Evolutionary conservation across 2,888 invertebrate genomes (phyloP), one percentile per base, ranked within the genome.

Genomic region (Geophilus truncorum): DNA sequence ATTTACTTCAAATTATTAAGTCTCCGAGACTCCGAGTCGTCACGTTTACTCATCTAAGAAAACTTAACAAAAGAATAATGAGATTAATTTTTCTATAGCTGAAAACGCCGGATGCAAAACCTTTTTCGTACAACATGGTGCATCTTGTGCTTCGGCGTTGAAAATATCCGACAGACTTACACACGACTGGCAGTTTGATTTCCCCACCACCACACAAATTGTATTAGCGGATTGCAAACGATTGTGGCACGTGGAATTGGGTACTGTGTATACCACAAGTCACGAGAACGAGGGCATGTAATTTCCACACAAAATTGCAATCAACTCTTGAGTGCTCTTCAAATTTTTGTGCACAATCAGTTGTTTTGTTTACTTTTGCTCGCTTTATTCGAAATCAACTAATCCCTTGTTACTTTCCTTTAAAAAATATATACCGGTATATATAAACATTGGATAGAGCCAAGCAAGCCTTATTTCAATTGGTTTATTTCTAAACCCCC

Each of bases 131-230:
- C 25, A 70, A 70, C n/a, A n/a, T 70, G 25, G 70, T 28, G 70
- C 15, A n/a, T 15, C 10, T 70, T n/a, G 10, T 28, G 70, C 21
- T 23, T 5, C 57, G 21, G 0, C 18, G 57, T 62, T 70, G 15
- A 70, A 70, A 28, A 28, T 70, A 70, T 70, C 70, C 70, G 25
- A 70, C 70, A 25, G 23, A 0, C 70, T 70, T 70, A 70, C 12
- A 70, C 28, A 25, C 9, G 28, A 12, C 1, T 70, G 70, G 28
- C 70, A 70, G 28, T 10, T 25, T 70, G 70, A 70, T 70, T 70
- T 70, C 70, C 70, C 70, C 25, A 25, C 70, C 70, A n/a, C 70
- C 70, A 15, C 28, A 25, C 70, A 70, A 70, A 70, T 70, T 70
- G 28, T 70, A 28, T 70, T 70, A 70, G 25, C 25, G 28, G 28